Base-by-base conservation (phyloP, 1,140 invertebrate genomes). In the Drosophila nigrodunni region DNA sequence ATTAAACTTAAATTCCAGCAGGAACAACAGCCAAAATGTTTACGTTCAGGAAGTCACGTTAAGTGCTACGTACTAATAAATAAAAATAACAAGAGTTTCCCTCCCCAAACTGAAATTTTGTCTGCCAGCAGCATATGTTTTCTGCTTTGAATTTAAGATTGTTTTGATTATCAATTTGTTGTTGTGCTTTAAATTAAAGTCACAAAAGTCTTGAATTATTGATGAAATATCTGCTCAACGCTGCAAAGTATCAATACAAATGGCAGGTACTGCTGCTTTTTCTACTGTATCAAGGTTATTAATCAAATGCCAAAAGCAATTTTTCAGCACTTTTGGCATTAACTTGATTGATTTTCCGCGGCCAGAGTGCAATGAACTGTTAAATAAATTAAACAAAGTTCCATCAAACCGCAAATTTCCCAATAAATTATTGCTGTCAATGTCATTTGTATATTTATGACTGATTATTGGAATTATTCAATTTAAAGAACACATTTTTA, bases 301-400 rank as follows among this genome's bases (percentile, higher is more conserved):
- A 64, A 64, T 64, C 61, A 64, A 64, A 25, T 13, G 35, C 21
- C 8, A 41, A 54, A n/a, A 21, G 11, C 15, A 21, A 62, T 62
- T 62, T 62, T 62, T 62, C 59, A 62, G 46, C 35, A 37, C 7
- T 30, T 30, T 30, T 54, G 21, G 37, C 61, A 64, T 64, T 52
- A 64, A 64, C 21, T 64, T 64, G 61, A 64, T 64, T 50, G 49
- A 64, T 64, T 43, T 43, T 30, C 44, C 47, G 61, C 47, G 61
- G 21, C 49, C 35, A 41, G 37, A n/a, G 35, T 35, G 61, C 49
- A 64, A 64, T 54, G 49, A 54, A 54, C 47, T 64, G 61, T 64
- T 64, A 39, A 64, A 52, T 52, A 64, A 64, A 64, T 64, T 64
- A 64, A 64, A 25, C 61, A 64, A 52, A 64, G 37, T 43, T 52